phyloP scores from a whole-genome alignment of 1,140 invertebrate species.

The Lepeophtheirus salmonis region DNA sequence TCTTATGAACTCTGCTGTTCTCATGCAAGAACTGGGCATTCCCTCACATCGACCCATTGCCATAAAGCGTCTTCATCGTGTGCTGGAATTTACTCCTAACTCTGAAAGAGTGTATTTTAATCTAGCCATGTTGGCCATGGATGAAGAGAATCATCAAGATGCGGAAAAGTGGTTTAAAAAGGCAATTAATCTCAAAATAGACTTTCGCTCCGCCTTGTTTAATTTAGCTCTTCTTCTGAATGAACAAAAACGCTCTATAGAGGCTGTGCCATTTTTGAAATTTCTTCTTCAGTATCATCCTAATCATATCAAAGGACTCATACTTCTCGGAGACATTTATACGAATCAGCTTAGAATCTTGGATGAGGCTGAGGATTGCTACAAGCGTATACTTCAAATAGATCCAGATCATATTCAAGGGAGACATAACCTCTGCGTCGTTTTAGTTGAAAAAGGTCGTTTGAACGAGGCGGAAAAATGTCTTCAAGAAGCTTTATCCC shows the following conservation, averaged over 20 bases:
- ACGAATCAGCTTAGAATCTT: slow-evolving; percentile 66
- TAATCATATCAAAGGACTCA: slow-evolving; percentile 19
- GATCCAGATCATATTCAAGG: slow-evolving; percentile 84
- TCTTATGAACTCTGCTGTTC: slow-evolving; percentile 6
- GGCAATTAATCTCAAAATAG: slow-evolving; percentile 46
- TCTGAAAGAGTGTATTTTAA: slow-evolving; percentile 20
- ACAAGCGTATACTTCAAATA: slow-evolving; percentile 56
- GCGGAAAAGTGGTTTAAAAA: slow-evolving; percentile 54
- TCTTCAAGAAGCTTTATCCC: slow-evolving; percentile 48
- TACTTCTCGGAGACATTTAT: slow-evolving; percentile 59
- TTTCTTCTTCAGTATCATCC: slow-evolving; percentile 8
- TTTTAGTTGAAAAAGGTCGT: slow-evolving; percentile 73
- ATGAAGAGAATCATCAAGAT: slow-evolving; percentile 5
- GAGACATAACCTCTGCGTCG: slow-evolving; percentile 84
- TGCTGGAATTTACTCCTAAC: slow-evolving; percentile 13
- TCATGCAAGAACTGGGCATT: slow-evolving; percentile 15
- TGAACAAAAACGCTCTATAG: slow-evolving; percentile 8
- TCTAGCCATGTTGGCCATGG: slow-evolving; percentile 20
- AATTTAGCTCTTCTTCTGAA: slow-evolving; percentile 14
- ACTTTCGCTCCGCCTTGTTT: slow-evolving; percentile 30
- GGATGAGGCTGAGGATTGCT: slow-evolving; percentile 47
- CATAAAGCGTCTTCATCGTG: slow-evolving; percentile 18
- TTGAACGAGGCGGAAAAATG: slow-evolving; percentile 62
- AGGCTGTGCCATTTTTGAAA: slow-evolving; percentile 12
- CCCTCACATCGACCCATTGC: background rate